Evolutionary conservation across 2,113 vertebrate genomes (phyloP).

Genomic region (Athene cunicularia): DNA sequence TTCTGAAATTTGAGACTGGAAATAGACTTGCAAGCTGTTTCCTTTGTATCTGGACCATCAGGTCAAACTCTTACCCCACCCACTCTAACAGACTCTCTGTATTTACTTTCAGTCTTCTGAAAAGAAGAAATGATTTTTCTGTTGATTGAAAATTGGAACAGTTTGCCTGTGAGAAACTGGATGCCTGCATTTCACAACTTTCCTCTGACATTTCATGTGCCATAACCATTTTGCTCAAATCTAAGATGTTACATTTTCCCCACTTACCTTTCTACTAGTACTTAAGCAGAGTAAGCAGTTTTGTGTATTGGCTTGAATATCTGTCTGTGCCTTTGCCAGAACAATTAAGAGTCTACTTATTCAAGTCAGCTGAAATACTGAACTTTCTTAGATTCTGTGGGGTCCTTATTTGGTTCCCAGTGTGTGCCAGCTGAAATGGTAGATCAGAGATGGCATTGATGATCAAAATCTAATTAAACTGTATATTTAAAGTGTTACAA

Average conservation of each 20-base stretch:
- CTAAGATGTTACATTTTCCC: neutral
- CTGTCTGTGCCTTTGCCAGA: neutral
- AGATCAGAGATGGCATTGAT: neutral
- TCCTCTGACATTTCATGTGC: neutral
- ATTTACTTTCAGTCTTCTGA: neutral
- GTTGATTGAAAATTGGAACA: neutral
- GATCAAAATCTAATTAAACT: neutral
- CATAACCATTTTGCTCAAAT: neutral
- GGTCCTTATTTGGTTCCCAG: neutral
- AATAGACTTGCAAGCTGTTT: neutral
- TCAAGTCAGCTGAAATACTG: neutral
- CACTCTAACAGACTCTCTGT: neutral
- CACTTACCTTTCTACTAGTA: neutral
- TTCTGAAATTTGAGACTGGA: neutral
- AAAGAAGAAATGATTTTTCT: neutral
- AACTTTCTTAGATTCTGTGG: neutral
- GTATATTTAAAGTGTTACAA: neutral
- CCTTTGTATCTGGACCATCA: neutral
- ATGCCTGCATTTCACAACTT: neutral
- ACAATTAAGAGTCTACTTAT: neutral
- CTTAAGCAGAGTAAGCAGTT: neutral
- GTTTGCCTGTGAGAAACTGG: neutral
- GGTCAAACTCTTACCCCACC: neutral
- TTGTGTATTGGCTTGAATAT: neutral
- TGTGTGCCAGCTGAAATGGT: neutral